phyloP scores from a whole-genome alignment of 1,140 invertebrate genomes.

The Hesperophylax magnus region DNA sequence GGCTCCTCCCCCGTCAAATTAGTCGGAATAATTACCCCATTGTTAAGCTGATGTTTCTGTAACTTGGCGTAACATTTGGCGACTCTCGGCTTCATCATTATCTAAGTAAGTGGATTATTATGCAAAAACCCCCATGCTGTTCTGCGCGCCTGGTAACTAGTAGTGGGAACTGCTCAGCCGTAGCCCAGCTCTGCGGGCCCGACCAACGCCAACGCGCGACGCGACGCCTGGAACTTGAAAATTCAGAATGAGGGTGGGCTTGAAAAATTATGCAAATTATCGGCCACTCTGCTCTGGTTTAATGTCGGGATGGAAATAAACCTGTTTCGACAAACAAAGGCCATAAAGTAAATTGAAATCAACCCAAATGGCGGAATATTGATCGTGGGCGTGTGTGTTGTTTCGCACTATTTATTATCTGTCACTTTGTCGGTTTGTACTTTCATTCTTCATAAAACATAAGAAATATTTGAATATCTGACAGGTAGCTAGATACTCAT shows the following conservation, averaged over 20 bases:
- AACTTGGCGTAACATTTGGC: constrained; percentile 43
- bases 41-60: constrained; percentile 47
- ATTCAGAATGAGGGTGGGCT: constrained; percentile 39
- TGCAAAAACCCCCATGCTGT: constrained; percentile 33
- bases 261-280: constrained; percentile 51
- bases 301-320: constrained; percentile 40
- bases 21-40: constrained; percentile 45
- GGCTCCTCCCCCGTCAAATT: constrained; percentile 36
- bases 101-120: constrained; percentile 49
- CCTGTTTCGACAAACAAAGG: constrained; percentile 49
- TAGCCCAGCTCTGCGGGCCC: no score
- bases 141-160: background rate
- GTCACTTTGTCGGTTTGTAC: no score
- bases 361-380: background rate
- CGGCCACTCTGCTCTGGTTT: constrained; percentile 42
- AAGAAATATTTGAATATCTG: background rate
- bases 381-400: background rate
- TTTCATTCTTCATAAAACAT: background rate
- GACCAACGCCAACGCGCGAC: background rate
- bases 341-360: constrained; percentile 37
- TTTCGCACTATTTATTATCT: no score
- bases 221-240: constrained; percentile 40
- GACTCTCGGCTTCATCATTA: constrained; percentile 42
- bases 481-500: no score
- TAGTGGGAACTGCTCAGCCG: no score